Conservation (phyloP, 53 echinoderm and acorn worm species). For the Mesocentrotus franciscanus region DNA sequence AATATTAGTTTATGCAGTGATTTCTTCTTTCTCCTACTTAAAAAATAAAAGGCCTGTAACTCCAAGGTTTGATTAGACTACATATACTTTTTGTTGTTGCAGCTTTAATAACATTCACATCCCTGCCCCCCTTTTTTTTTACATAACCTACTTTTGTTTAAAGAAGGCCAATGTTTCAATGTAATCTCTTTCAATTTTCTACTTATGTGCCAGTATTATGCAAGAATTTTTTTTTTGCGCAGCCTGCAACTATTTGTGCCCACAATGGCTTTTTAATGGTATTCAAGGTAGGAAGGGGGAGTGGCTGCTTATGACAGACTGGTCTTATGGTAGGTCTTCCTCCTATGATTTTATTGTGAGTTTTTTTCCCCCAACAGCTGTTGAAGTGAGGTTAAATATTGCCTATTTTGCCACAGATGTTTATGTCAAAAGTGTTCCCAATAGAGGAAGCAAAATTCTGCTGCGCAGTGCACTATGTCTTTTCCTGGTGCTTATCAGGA, state of each 20-base stretch:
- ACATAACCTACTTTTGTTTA: background rate
- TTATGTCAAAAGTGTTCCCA: slow-evolving; percentile 58
- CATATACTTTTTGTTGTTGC: background rate
- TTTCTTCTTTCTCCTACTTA: background rate
- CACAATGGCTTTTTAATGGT: background rate
- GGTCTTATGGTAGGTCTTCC: background rate
- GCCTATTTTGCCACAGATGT: slow-evolving; percentile 30
- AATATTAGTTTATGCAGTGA: background rate
- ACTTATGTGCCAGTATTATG: slow-evolving; percentile 5
- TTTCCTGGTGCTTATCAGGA: slow-evolving; percentile 57
- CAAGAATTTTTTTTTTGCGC: background rate
- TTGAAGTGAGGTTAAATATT: slow-evolving; percentile 44
- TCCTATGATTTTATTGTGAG: background rate
- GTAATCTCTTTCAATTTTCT: background rate
- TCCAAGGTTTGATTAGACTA: background rate
- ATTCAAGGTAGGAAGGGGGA: slow-evolving; percentile 46
- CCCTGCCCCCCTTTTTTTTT: background rate
- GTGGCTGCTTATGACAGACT: background rate
- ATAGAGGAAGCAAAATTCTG: slow-evolving; percentile 20
- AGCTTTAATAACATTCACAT: background rate
- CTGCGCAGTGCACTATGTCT: slow-evolving; percentile 52
- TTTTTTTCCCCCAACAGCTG: slow-evolving; percentile 23
- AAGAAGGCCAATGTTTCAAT: background rate
- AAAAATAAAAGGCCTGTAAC: background rate
- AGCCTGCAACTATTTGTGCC: slow-evolving; percentile 18